Conservation (phyloP, 2,113 vertebrate genomes). For the Trematomus loennbergii region DNA sequence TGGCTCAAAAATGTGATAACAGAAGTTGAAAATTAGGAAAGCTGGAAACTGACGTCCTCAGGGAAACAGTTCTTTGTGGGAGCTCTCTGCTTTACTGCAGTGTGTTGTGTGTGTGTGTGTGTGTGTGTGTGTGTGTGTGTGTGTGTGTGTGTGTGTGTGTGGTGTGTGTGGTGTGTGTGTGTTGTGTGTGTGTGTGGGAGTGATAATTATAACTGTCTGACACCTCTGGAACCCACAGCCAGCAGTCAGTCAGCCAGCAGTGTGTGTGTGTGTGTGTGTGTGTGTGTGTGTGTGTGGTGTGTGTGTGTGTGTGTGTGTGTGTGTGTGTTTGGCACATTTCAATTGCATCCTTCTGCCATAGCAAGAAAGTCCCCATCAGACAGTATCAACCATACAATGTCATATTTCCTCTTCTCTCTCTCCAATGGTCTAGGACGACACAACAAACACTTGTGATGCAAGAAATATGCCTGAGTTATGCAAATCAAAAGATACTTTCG, state of each 20-base stretch:
- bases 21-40: slow-evolving; percentile 69
- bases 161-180: too few relatives aligned
- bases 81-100: slow-evolving; percentile 33
- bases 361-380: slow-evolving; percentile 56
- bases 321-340: slow-evolving; percentile 31
- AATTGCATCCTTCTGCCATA: slow-evolving; percentile 61
- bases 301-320: not conserved
- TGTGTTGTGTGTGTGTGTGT: slow-evolving; percentile 26
- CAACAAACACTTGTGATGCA: slow-evolving; percentile 58
- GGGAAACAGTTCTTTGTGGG: slow-evolving; percentile 51
- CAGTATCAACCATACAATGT: slow-evolving; percentile 47
- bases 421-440: slow-evolving; percentile 25
- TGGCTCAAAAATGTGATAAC: slow-evolving; percentile 63
- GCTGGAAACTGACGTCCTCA: slow-evolving; percentile 62
- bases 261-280: slow-evolving; percentile 21
- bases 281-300: slow-evolving; percentile 30
- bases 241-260: slow-evolving; percentile 53
- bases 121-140: slow-evolving; percentile 27
- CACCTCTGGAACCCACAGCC: slow-evolving; percentile 74
- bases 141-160: slow-evolving; percentile 39
- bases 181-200: too few relatives aligned
- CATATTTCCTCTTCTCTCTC: slow-evolving; percentile 6
- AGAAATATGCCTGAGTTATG: slow-evolving; percentile 50
- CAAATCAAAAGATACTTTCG: slow-evolving; percentile 52
- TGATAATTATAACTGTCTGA: slow-evolving; percentile 81